Conservation (phyloP, 1,140 invertebrate species). For the Lethrus apterus region DNA sequence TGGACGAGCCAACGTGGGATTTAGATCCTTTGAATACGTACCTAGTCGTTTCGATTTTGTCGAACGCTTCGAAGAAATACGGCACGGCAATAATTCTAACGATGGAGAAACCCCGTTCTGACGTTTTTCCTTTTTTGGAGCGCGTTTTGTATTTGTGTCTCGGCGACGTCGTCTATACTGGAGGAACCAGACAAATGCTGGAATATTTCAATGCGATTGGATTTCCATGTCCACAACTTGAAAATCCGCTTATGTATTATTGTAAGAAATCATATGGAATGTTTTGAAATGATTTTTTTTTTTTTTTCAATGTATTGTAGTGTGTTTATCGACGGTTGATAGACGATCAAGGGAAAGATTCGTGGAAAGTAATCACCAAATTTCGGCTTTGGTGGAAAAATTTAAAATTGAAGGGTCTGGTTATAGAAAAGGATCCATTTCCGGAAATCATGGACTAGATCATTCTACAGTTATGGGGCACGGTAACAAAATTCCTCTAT, state of each 20-base stretch:
- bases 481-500: slow-evolving; percentile 57
- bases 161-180: slow-evolving; percentile 85
- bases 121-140: slow-evolving; percentile 88
- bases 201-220: slow-evolving; percentile 88
- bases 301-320: slow-evolving; percentile 38
- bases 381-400: slow-evolving; percentile 82
- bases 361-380: slow-evolving; percentile 87
- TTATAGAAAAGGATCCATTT: slow-evolving; percentile 51
- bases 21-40: slow-evolving; percentile 88
- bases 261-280: slow-evolving; percentile 50
- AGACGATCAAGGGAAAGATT: slow-evolving; percentile 79
- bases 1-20: slow-evolving; percentile 87
- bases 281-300: slow-evolving; percentile 5
- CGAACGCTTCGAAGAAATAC: slow-evolving; percentile 85
- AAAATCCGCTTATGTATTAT: slow-evolving; percentile 92
- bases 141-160: slow-evolving; percentile 76
- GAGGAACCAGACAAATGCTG: slow-evolving; percentile 78
- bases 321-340: slow-evolving; percentile 88
- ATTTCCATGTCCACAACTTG: slow-evolving; percentile 85
- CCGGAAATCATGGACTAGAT: slow-evolving; percentile 26
- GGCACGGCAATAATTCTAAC: slow-evolving; percentile 81
- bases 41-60: slow-evolving; percentile 84
- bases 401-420: slow-evolving; percentile 75
- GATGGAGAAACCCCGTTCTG: slow-evolving; percentile 87
- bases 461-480: slow-evolving; percentile 35